phyloP scores from a whole-genome alignment of 2,797 vertebrate species.

The Sebastes nivosus region DNA sequence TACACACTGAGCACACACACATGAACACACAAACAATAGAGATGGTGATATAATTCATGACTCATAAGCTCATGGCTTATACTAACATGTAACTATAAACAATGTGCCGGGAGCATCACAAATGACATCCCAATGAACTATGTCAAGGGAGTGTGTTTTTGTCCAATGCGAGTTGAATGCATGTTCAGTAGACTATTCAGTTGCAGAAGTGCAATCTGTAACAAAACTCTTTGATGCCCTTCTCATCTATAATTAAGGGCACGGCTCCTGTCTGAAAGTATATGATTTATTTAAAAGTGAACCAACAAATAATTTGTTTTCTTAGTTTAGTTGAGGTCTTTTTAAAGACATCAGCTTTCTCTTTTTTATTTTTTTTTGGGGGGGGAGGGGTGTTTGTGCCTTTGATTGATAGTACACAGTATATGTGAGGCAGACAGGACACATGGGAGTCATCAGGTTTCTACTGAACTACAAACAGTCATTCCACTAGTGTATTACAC shows the following conservation, averaged over 20 bases:
- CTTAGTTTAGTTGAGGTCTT: not conserved
- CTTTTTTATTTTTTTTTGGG: fast-evolving
- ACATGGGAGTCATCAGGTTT: not conserved
- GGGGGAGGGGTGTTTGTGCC: not conserved
- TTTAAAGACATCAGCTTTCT: not conserved
- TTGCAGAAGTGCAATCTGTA: not conserved
- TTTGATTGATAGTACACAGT: not conserved
- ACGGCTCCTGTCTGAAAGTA: not conserved
- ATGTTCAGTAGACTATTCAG: not conserved
- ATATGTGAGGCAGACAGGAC: not conserved
- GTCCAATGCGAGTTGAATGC: not conserved
- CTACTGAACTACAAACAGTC: not conserved
- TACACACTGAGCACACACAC: constrained; percentile 9
- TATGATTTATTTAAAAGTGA: not conserved
- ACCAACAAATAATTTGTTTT: not conserved
- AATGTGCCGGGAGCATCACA: not conserved
- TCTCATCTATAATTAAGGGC: not conserved
- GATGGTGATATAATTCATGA: not conserved
- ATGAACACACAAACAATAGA: not conserved
- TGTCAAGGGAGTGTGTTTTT: not conserved
- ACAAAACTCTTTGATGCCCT: not conserved
- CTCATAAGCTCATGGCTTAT: not conserved
- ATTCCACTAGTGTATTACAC: not conserved
- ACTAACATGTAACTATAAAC: not conserved
- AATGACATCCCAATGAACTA: not conserved